Evolutionary conservation across 2,888 invertebrate genomes (phyloP).

Genomic region (Epistrophe grossulariae): DNA sequence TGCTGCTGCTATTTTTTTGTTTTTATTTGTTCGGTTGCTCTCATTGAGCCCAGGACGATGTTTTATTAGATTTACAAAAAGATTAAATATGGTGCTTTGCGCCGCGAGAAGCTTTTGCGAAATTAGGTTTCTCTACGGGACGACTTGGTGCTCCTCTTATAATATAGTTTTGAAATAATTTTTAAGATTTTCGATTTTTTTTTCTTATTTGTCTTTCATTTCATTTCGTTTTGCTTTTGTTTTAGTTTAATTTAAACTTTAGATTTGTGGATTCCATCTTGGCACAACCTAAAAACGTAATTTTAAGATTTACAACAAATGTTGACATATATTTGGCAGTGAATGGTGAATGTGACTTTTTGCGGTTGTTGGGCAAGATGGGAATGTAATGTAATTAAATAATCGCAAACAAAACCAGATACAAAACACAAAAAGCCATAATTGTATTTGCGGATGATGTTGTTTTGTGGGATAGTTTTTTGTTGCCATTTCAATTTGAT

Average conservation of each 20-base stretch:
- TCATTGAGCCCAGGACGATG: constrained; percentile 59
- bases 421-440: constrained; percentile 3
- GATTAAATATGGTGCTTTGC: constrained; percentile 63
- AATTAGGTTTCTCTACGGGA: constrained; percentile 37
- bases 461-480: neutral
- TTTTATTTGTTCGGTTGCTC: constrained; percentile 61
- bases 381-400: constrained; percentile 11
- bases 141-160: neutral
- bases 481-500: neutral
- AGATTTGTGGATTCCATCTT: constrained; percentile 41
- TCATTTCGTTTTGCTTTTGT: constrained; percentile 38
- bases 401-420: neutral
- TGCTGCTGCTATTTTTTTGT: constrained; percentile 15
- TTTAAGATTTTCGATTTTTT: constrained; percentile 40
- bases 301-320: constrained; percentile 50
- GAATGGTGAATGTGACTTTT: neutral
- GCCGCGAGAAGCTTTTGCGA: constrained; percentile 32
- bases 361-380: neutral
- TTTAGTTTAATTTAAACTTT: constrained; percentile 63
- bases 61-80: constrained; percentile 69
- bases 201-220: neutral
- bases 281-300: constrained; percentile 44
- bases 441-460: neutral
- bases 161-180: constrained; percentile 34
- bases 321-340: constrained; percentile 27